Percentiles rank a stretch among this genome's conserved stretches.
phyloP scores from a whole-genome alignment of 2,888 invertebrate genomes.

The Chrysotoxum bicinctum region DNA sequence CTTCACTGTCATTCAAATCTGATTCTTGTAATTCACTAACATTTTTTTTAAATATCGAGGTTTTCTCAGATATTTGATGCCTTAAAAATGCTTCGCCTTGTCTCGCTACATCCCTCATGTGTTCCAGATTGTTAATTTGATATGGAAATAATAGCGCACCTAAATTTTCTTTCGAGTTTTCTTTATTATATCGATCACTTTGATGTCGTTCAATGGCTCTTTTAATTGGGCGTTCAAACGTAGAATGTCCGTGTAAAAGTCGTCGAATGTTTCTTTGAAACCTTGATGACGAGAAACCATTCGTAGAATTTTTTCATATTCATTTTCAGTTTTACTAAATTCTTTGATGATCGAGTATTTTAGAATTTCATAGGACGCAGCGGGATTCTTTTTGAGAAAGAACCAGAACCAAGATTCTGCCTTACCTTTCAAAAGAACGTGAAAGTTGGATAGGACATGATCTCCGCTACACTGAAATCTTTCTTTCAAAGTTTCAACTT shows the following conservation, averaged over 20 bases:
- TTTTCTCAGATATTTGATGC: not conserved
- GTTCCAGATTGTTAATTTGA: not conserved
- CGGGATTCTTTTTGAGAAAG: too few relatives aligned
- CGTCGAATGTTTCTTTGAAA: not conserved
- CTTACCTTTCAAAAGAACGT: conserved; percentile 1
- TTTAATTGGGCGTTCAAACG: not conserved
- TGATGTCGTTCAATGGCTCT: not conserved
- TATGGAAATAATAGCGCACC: not conserved
- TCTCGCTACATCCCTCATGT: not conserved
- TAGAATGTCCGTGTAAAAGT: not conserved
- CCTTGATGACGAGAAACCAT: not conserved
- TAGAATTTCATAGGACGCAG: not conserved
- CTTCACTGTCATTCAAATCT: not conserved
- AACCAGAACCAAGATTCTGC: too few relatives aligned
- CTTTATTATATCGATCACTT: not conserved
- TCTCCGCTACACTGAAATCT: not conserved
- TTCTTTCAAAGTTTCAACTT: conserved; percentile 7
- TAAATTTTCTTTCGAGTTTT: not conserved
- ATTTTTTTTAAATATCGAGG: not conserved
- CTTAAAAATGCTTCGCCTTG: not conserved
- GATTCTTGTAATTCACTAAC: not conserved
- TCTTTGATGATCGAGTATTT: not conserved
- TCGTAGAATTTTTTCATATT: not conserved
- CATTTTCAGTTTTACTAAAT: not conserved
- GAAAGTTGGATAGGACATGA: conserved; percentile 6